Conservation (phyloP, 2,113 vertebrate genomes). For the Helogale parvula region DNA sequence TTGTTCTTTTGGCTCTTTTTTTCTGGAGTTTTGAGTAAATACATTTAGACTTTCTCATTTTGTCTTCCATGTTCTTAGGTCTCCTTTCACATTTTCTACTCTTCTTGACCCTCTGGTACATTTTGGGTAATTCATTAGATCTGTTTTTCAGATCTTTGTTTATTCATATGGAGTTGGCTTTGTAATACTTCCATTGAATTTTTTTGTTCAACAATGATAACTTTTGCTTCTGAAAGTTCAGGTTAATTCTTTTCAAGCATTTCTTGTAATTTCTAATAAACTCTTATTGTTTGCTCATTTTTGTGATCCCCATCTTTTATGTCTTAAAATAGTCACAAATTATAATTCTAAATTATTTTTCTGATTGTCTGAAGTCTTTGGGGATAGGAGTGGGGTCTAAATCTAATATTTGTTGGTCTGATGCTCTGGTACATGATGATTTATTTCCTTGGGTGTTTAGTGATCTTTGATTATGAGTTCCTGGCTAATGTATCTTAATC, state of each 20-base stretch:
- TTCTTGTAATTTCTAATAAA: conserved; percentile 39
- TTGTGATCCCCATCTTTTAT: conserved; percentile 44
- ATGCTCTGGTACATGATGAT: not conserved
- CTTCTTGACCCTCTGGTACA: not conserved
- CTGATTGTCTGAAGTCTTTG: conserved; percentile 25
- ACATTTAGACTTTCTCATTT: not conserved
- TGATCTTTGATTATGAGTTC: conserved; percentile 18
- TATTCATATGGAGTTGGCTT: not conserved
- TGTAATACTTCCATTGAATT: not conserved
- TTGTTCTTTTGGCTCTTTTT: not conserved
- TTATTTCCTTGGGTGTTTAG: not conserved
- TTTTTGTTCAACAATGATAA: not conserved
- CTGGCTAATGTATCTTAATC: not conserved
- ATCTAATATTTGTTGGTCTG: not conserved
- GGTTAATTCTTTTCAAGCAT: not conserved
- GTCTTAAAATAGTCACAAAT: not conserved
- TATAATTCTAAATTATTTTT: not conserved
- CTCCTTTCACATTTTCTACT: not conserved
- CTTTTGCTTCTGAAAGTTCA: conserved; percentile 41
- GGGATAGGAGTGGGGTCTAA: fast-evolving
- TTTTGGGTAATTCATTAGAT: not conserved
- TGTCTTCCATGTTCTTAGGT: not conserved
- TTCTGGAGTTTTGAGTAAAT: conserved; percentile 15
- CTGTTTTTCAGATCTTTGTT: not conserved
- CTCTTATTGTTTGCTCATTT: not conserved